These are phyloP conservation scores for Phycodurus eques DNA, from an alignment of 2,113 vertebrate species.

Conservation along the genomic window DNA sequence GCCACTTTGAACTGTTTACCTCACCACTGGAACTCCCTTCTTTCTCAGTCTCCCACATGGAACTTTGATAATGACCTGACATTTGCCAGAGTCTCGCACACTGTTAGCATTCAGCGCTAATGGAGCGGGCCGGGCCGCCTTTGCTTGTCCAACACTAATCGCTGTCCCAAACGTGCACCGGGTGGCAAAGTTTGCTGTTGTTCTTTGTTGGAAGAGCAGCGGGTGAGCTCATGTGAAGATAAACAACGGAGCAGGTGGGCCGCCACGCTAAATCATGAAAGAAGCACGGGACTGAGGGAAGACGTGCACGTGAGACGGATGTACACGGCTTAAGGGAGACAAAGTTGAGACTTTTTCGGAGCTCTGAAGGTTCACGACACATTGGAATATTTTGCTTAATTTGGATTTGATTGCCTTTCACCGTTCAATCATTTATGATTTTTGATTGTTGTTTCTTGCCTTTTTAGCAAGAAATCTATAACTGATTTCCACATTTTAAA, in stretches of 20 bases:
- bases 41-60: constrained; percentile 25
- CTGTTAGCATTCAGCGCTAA: constrained; percentile 63
- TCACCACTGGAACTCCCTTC: constrained; percentile 25
- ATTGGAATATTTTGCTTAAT: neutral
- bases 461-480: neutral
- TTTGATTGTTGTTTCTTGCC: neutral
- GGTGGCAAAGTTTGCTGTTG: constrained; percentile 48
- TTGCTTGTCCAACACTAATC: constrained; percentile 44
- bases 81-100: constrained; percentile 51
- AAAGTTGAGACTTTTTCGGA: neutral
- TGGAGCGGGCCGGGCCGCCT: constrained; percentile 35
- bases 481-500: neutral
- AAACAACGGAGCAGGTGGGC: constrained; percentile 54
- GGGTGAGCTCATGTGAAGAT: constrained; percentile 43
- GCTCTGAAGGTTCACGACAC: neutral
- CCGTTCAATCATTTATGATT: too few relatives aligned
- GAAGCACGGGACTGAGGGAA: constrained; percentile 8
- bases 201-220: neutral
- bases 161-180: constrained; percentile 43
- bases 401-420: neutral
- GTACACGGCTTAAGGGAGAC: neutral
- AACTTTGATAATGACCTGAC: constrained; percentile 61
- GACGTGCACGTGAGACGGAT: constrained; percentile 2
- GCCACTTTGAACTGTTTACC: constrained; percentile 52
- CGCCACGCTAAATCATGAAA: constrained; percentile 46